Evolutionary conservation across 2,797 vertebrate genomes (phyloP), one percentile per base, ranked within the genome.

Genomic region (Premnoplex brunnescens): DNA sequence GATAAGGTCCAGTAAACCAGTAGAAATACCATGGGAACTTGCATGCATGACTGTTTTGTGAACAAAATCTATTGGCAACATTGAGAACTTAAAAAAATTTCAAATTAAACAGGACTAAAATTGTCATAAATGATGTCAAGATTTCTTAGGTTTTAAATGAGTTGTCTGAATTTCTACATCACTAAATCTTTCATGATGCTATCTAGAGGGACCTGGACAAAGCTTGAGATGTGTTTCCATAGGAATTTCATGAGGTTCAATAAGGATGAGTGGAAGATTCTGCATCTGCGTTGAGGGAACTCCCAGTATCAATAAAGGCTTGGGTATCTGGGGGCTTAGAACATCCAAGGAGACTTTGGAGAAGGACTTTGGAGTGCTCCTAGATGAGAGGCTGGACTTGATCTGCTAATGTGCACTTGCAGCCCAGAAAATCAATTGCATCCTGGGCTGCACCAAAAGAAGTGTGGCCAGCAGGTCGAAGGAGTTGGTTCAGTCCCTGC

Each of bases 181-280:
- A 60, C 14, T 4, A 34, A 39, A 19, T 55, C 17, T 49, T 46
- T 75, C 4, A 1, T 34, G 21, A 27, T 43, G 32, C 7, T 10
- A 14, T 75, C 30, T 58, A 66, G 41, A 49, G 15, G 14, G 13
- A 44, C 10, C 28, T 60, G 21, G 19, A 36, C 8, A 36, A 30
- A n/a, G 10, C 17, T 36, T 0, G 0, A 85, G 28, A 39, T 39
- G 10, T 4, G 3, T 58, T 41, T 32, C 36, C 12, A 9, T 36
- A 21, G 23, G 52, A 72, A 81, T 48, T 1, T 39, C 10, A 28
- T 12, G 9, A 76, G 21, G 28, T 9, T 64, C 15, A 58, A 12
- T 11, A 43, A 52, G 18, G 36, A 10, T 14, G 62, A 16, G 12
- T 36, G 7, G 55, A 84, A 68, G 16, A 4, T n/a, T 67, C 27